These are phyloP conservation scores for Caenorhabditis angaria DNA, from an alignment of 2,888 invertebrate species.

Conservation along the genomic window DNA sequence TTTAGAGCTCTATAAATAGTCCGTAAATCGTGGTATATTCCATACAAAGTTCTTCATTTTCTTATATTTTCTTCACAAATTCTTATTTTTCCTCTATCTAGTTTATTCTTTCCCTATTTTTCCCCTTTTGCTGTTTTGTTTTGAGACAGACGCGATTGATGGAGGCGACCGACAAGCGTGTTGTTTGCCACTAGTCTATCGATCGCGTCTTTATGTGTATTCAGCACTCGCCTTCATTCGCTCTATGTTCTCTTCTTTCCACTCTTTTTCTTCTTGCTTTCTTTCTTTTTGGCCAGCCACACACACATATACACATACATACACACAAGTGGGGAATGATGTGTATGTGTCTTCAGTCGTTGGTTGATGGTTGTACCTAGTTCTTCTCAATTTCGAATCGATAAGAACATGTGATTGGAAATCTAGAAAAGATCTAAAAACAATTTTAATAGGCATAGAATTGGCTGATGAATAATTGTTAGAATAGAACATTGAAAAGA, in stretches of 20 bases:
- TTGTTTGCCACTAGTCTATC: conserved; percentile 45
- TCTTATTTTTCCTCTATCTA: conserved; percentile 16
- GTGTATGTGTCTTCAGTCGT: conserved; percentile 4
- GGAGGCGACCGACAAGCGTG: conserved; percentile 15
- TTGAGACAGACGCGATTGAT: conserved; percentile 38
- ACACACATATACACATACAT: conserved; percentile 10
- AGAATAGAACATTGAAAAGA: too few relatives aligned
- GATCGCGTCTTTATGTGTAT: conserved; percentile 42
- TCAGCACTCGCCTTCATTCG: conserved; percentile 45
- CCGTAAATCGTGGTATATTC: not conserved
- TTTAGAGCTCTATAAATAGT: not conserved
- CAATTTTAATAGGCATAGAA: too few relatives aligned
- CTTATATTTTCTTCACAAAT: conserved; percentile 10
- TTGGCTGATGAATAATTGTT: too few relatives aligned
- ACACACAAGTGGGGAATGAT: conserved; percentile 1
- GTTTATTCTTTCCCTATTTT: conserved; percentile 6
- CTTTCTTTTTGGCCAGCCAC: conserved; percentile 15
- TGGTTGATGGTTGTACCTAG: conserved; percentile 4
- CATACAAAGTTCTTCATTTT: conserved; percentile 6
- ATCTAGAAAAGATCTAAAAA: not conserved
- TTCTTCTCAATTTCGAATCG: not conserved
- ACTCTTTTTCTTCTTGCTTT: not conserved
- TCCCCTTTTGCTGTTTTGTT: conserved; percentile 3
- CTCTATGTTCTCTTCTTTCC: not conserved
- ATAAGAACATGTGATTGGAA: not conserved